These are phyloP conservation scores for Stenchaetothrips biformis DNA, from an alignment of 2,888 invertebrate genomes.

Conservation along the genomic window DNA sequence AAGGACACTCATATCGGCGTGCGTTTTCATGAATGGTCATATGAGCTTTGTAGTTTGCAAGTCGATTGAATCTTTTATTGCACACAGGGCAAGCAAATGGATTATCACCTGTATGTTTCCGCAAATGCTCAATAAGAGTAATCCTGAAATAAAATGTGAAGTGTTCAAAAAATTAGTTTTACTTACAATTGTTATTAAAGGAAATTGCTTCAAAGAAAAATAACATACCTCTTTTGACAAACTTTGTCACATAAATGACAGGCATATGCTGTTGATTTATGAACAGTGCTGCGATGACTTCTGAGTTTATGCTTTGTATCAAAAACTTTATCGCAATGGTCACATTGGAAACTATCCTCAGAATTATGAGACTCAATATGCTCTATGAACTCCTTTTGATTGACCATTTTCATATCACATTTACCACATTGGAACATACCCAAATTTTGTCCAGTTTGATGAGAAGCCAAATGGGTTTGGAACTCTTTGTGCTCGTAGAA, in stretches of 20 bases:
- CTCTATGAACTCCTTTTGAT: slow-evolving; percentile 6
- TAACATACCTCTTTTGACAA: slow-evolving; percentile 30
- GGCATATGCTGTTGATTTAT: slow-evolving; percentile 24
- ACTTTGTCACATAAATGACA: slow-evolving; percentile 30
- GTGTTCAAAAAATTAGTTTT: too few relatives aligned
- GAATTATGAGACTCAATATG: background rate
- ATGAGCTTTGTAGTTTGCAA: slow-evolving; percentile 10
- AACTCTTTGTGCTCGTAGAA: background rate
- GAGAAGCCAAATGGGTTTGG: background rate
- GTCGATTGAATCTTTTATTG: background rate
- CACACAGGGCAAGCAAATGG: slow-evolving; percentile 1
- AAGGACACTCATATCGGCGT: slow-evolving; percentile 30
- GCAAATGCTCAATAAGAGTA: slow-evolving; percentile 28
- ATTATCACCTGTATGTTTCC: slow-evolving; percentile 29
- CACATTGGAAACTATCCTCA: slow-evolving; percentile 25
- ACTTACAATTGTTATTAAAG: background rate
- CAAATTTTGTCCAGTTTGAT: background rate
- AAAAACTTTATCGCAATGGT: slow-evolving; percentile 29
- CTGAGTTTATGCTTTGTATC: slow-evolving; percentile 24
- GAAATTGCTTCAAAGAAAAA: background rate
- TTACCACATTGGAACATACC: background rate
- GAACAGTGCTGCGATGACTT: slow-evolving; percentile 23
- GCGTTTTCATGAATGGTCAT: slow-evolving; percentile 15
- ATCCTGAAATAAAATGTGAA: slow-evolving; percentile 26
- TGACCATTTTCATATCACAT: slow-evolving; percentile 12